Percentiles rank a stretch among this genome's conserved stretches.
Evolutionary conservation across 1,140 invertebrate genomes (phyloP).

Genomic region (Idris sp.): DNA sequence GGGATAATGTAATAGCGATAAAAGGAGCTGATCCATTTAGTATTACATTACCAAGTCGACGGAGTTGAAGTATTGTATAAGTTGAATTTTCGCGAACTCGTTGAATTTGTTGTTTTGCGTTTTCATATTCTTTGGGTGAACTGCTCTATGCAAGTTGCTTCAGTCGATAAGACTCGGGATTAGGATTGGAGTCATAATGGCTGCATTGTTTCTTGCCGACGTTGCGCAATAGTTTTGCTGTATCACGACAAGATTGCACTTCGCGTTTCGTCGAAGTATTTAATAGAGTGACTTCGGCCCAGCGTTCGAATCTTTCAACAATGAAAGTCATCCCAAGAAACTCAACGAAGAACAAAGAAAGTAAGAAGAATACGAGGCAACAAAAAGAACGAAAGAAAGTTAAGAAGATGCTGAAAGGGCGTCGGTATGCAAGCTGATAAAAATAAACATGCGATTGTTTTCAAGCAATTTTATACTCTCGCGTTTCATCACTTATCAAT

Average conservation of each 20-base stretch:
- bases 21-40: neutral
- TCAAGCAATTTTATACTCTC: conserved; percentile 21
- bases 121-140: conserved; percentile 51
- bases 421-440: conserved; percentile 24
- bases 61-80: conserved; percentile 17
- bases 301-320: conserved; percentile 53
- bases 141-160: conserved; percentile 48
- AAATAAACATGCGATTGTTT: conserved; percentile 40
- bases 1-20: too few relatives aligned
- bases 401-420: conserved; percentile 45
- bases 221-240: conserved; percentile 67
- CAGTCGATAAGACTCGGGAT: conserved; percentile 46
- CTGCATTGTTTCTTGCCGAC: conserved; percentile 74
- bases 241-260: conserved; percentile 67
- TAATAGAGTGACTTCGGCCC: conserved; percentile 61
- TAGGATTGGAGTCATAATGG: conserved; percentile 63
- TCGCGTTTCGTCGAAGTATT: conserved; percentile 68
- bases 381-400: too few relatives aligned
- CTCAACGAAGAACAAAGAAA: conserved; percentile 24
- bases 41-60: conserved; percentile 4
- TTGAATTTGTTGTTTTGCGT: conserved; percentile 36
- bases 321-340: conserved; percentile 54
- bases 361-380: too few relatives aligned
- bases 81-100: conserved; percentile 32
- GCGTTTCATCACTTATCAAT: too few relatives aligned